Base-by-base conservation (phyloP, 2,113 vertebrate species). In the Phocoena sinus region DNA sequence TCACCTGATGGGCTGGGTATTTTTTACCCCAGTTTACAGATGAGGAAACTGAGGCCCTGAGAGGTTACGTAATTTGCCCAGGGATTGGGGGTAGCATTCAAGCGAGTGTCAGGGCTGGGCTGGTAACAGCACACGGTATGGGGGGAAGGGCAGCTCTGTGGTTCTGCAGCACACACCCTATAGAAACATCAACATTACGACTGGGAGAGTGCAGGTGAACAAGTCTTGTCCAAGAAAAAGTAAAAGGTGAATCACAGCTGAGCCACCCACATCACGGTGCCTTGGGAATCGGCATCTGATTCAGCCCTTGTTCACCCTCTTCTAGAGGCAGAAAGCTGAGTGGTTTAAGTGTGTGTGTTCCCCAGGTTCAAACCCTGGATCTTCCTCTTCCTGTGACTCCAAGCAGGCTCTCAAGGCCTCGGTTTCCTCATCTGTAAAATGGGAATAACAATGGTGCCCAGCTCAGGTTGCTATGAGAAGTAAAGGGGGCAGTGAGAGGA, bases 151-250 rank as follows among this genome's bases (percentile, higher is more conserved):
- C 38, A 33, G 18, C 8, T 28, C 65, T 3, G 17, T 65, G 62
- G 44, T 8, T 89, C 73, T 50, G 13, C 8, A 56, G 58, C 23
- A 28, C 18, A 33, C 60, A 28, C 18, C 2, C 36, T 33, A 62
- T 3, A 62, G 73, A 90, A 74, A 80, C 41, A 14, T 13, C 81
- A n/a, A 6, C 18, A 5, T 14, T 12, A 8, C 26, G 1, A 8
- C 41, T 6, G 14, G 74, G 73, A 81, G 71, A 87, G 36, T 2
- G 17, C 80, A 81, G 95, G 85, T 92, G 65, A 87, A 41, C 41
- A 47, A 76, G 68, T 8, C 82, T 71, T 11, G 15, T 36, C 81
- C 58, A 76, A 47, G 80, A 33, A 91, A 84, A 74, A 47, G 79
- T 38, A 71, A 65, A 58, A 82, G 2, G 44, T 89, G 79, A 97